Conservation (phyloP, 2,797 vertebrate genomes). For the Oreochromis mossambicus region DNA sequence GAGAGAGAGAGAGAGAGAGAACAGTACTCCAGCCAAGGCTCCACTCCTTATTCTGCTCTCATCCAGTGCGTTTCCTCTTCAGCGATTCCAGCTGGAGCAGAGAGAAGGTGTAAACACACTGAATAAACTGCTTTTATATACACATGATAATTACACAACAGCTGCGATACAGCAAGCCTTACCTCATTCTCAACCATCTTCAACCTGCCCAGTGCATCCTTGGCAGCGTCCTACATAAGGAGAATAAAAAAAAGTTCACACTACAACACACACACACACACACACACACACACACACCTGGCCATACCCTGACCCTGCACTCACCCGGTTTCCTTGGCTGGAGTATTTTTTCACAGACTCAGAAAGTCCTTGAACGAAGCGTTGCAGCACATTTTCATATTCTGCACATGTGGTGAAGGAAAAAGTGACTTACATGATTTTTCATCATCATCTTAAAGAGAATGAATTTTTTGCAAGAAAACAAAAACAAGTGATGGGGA, state of each 20-base stretch:
- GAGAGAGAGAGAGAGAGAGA: background rate
- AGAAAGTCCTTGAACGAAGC: slow-evolving; percentile 78
- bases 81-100: slow-evolving; percentile 72
- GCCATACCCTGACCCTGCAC: background rate
- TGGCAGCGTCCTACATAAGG: slow-evolving; percentile 82
- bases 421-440: background rate
- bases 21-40: slow-evolving; percentile 51
- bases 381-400: slow-evolving; percentile 80
- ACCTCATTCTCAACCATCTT: slow-evolving; percentile 89
- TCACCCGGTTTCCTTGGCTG: slow-evolving; percentile 86
- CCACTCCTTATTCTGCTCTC: slow-evolving; percentile 16
- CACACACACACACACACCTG: too few species aligned
- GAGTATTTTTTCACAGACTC: slow-evolving; percentile 85
- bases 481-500: background rate
- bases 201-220: slow-evolving; percentile 83
- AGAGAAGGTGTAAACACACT: background rate
- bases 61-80: slow-evolving; percentile 64
- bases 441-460: background rate
- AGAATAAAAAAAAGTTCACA: background rate
- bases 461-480: fast-evolving
- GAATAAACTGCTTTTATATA: background rate
- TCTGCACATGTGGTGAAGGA: slow-evolving; percentile 63
- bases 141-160: background rate
- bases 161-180: background rate
- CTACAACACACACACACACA: background rate